These are phyloP conservation scores for Platichthys stellatus DNA, from an alignment of 2,113 vertebrate species.

Conservation along the genomic window DNA sequence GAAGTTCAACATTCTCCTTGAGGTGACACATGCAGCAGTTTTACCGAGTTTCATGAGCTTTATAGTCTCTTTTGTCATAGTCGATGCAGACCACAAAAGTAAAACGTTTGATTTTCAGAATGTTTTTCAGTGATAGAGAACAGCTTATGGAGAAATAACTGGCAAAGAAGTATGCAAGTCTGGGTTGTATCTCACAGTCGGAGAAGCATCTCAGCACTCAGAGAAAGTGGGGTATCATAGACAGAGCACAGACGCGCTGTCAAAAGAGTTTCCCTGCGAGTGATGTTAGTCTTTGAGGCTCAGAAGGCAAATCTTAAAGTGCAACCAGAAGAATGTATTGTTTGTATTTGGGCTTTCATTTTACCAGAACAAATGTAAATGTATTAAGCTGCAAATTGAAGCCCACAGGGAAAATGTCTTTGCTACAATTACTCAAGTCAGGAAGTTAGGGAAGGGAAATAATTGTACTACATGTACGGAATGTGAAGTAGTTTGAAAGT, in stretches of 20 bases:
- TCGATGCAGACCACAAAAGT: neutral
- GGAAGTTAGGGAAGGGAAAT: too few relatives aligned
- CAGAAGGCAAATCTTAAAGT: neutral
- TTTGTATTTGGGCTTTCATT: neutral
- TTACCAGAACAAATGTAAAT: neutral
- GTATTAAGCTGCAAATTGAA: neutral
- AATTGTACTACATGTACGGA: too few relatives aligned
- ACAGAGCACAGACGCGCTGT: neutral
- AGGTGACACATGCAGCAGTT: neutral
- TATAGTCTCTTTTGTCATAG: neutral
- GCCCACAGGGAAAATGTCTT: neutral
- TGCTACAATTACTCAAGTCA: neutral
- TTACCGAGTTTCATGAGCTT: neutral
- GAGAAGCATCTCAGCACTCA: neutral
- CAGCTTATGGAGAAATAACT: neutral
- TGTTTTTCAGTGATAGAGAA: conserved; percentile 3
- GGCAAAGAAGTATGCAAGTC: neutral
- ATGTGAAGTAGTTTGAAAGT: too few relatives aligned
- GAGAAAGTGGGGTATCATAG: neutral
- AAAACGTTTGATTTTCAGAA: neutral
- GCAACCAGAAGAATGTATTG: neutral
- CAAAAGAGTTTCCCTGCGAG: neutral
- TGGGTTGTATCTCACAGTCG: conserved; percentile 17
- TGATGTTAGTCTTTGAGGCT: neutral
- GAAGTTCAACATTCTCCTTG: neutral